Percentiles rank a stretch among this genome's conserved stretches.
Conservation (phyloP, 64 coral and sea anemone species). For the Montipora foliosa region DNA sequence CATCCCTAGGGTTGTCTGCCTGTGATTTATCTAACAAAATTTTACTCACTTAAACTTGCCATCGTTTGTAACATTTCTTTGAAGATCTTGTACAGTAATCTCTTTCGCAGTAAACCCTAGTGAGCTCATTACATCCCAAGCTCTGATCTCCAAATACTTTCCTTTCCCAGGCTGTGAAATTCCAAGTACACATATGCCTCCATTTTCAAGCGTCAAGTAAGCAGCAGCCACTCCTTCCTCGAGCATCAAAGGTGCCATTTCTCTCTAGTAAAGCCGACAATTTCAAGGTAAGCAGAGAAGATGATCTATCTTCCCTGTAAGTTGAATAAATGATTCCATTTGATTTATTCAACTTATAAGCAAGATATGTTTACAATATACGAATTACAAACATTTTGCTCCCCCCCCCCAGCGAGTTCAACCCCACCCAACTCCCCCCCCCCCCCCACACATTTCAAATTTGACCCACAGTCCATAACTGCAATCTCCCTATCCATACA, state of each 20-base stretch:
- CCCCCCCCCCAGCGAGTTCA: too few relatives aligned
- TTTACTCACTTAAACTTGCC: constrained; percentile 87
- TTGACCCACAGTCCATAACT: too few relatives aligned
- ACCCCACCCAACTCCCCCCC: too few relatives aligned
- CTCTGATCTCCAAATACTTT: constrained; percentile 82
- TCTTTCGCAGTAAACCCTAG: constrained; percentile 88
- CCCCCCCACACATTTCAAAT: too few relatives aligned
- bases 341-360: too few relatives aligned
- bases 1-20: too few relatives aligned
- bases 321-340: too few relatives aligned
- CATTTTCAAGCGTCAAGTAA: constrained; percentile 75
- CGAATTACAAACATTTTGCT: too few relatives aligned
- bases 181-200: constrained; percentile 58
- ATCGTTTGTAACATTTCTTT: constrained; percentile 75
- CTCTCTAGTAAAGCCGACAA: constrained; percentile 51
- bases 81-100: constrained; percentile 73
- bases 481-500: too few relatives aligned
- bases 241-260: constrained; percentile 78
- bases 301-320: too few relatives aligned
- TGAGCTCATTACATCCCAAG: constrained; percentile 85
- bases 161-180: constrained; percentile 68
- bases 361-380: too few relatives aligned
- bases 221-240: constrained; percentile 73
- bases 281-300: neutral
- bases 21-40: too few relatives aligned